Evolutionary conservation across 23 tunicate genomes (phyloP), one percentile per base, ranked within the genome.

Genomic region (Halocynthia aurantium): DNA sequence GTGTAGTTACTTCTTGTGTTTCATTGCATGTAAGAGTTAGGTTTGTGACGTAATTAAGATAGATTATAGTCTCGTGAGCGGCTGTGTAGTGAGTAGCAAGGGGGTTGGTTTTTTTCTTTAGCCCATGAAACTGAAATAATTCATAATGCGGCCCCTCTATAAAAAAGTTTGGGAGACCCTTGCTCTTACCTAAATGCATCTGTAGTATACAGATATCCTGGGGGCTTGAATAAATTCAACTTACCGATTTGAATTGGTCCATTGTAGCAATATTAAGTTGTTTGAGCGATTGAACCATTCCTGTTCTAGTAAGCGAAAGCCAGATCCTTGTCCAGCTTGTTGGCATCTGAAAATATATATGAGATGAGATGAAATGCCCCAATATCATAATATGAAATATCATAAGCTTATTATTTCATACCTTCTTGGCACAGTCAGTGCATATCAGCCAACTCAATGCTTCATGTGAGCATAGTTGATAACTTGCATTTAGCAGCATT

Each of bases 371-470:
- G 2, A 18, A 51, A 72, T 40, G 12, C 11, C 15, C 15, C 15
- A n/a, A 72, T 50, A n/a, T n/a, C n/a, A n/a, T n/a, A n/a, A n/a
- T n/a, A n/a, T n/a, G n/a, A n/a, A n/a, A n/a, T n/a, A 44, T 40
- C 10, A 72, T 44, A 11, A 15, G 15, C 63, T 12, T 67, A 11
- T 44, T 44, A 61, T 18, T 13, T 7, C 83, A 73, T 69, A 88
- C 95, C 73, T 83, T 83, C 6, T 73, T 51, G 7, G 96, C 87
- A 55, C 96, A 89, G 54, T 71, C 69, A 22, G 84, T 80, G 71
- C 96, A 89, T 7, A 83, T 84, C 22, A 89, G 72, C 96, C 96
- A 89, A 70, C 96, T 84, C 10, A 89, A 51, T 0, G 96, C 76
- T 52, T 89, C 96, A 53, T 81, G 86, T 1, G 85, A 62, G 79